Evolutionary conservation across 2,888 invertebrate species (phyloP).

Genomic region (Caenorhabditis imperialis): DNA sequence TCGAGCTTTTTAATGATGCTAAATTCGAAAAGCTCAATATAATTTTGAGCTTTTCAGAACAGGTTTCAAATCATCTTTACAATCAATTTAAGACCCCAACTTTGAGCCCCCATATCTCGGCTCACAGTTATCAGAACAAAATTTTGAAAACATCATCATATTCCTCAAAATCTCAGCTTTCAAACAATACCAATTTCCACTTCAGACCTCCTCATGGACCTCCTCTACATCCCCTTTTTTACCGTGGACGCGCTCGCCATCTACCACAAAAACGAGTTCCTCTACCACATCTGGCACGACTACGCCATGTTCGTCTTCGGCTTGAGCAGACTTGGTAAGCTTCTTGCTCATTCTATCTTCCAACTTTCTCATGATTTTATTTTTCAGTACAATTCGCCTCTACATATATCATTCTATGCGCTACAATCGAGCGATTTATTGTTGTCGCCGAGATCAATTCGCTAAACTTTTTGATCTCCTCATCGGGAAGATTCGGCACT

Average conservation of each 20-base stretch:
- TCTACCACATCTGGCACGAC: constrained; percentile 71
- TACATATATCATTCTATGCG: constrained; percentile 73
- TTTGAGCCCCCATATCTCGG: too few relatives aligned
- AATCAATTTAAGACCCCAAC: too few relatives aligned
- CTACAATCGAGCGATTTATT: constrained; percentile 72
- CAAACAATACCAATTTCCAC: too few relatives aligned
- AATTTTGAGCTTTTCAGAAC: too few relatives aligned
- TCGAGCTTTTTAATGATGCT: too few relatives aligned
- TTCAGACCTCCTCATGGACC: constrained; percentile 70
- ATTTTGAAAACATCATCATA: too few relatives aligned
- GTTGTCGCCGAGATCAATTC: constrained; percentile 67
- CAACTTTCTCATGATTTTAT: too few relatives aligned
- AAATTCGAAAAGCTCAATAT: too few relatives aligned
- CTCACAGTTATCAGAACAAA: too few relatives aligned
- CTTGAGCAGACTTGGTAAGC: constrained; percentile 65
- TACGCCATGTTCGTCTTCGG: constrained; percentile 72
- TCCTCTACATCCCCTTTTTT: constrained; percentile 75
- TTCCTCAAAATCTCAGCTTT: neutral
- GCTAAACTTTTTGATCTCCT: constrained; percentile 67
- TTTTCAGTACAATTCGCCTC: constrained; percentile 74
- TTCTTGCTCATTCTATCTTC: too few relatives aligned
- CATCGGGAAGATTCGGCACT: constrained; percentile 60
- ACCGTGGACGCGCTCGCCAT: constrained; percentile 72
- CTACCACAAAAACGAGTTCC: constrained; percentile 64
- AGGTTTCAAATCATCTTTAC: too few relatives aligned